Evolutionary conservation across 1,140 invertebrate species (phyloP).

Genomic region (Ostrea edulis): DNA sequence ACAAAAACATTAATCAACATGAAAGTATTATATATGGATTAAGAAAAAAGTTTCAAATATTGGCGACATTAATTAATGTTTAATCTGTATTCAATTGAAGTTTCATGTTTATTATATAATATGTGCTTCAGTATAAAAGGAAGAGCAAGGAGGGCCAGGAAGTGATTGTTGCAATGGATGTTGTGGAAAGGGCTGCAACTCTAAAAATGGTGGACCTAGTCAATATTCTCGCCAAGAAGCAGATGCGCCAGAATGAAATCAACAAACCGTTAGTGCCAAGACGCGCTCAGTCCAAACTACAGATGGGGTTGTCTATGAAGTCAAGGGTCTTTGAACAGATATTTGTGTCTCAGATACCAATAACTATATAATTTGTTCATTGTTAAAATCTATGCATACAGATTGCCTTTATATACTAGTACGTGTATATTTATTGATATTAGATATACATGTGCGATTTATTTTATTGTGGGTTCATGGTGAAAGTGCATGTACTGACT

Average conservation of each 20-base stretch:
- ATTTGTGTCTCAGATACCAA: constrained; percentile 14
- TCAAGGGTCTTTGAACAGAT: neutral
- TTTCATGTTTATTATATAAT: too few relatives aligned
- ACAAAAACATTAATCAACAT: too few relatives aligned
- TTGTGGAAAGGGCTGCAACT: constrained; percentile 33
- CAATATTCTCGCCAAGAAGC: constrained; percentile 8
- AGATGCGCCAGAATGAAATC: constrained; percentile 2
- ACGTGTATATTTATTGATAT: neutral
- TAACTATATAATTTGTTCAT: neutral
- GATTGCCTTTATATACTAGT: neutral
- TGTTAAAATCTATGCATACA: neutral
- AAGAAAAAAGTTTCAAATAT: too few relatives aligned
- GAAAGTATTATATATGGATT: too few relatives aligned
- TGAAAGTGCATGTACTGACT: neutral
- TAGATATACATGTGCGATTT: neutral
- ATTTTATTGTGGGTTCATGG: constrained; percentile 8
- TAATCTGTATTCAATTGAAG: neutral
- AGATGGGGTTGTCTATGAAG: constrained; percentile 14
- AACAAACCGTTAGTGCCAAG: neutral
- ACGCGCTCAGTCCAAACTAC: neutral
- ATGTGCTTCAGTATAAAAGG: constrained; percentile 41
- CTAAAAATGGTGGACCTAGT: neutral
- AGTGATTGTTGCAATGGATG: constrained; percentile 22
- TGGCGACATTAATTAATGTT: neutral
- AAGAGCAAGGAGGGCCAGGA: constrained; percentile 31